A percentile compares a stretch with the other conserved stretches of the same genome.
Conservation (phyloP, 1,140 invertebrate species). For the Tetramorium parvispinum region DNA sequence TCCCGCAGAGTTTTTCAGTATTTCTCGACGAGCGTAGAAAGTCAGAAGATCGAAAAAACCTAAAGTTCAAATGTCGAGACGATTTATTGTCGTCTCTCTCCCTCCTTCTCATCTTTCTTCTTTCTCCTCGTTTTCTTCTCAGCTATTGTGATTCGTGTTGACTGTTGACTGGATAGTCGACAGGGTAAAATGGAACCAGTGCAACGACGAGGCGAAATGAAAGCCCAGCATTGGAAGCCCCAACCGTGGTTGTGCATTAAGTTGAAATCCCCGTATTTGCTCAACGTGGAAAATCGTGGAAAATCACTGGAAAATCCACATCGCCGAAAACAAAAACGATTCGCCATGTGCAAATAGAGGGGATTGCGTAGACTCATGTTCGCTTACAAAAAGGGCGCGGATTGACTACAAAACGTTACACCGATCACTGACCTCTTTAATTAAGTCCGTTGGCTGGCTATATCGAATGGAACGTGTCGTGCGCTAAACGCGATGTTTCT, state of each 20-base stretch:
- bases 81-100: slow-evolving; percentile 46
- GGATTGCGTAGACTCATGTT: slow-evolving; percentile 59
- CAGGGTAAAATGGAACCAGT: slow-evolving; percentile 57
- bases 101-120: slow-evolving; percentile 11
- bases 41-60: slow-evolving; percentile 14
- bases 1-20: slow-evolving; percentile 25
- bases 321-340: slow-evolving; percentile 55
- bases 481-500: not conserved
- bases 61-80: slow-evolving; percentile 52
- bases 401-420: slow-evolving; percentile 59
- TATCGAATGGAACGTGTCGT: not conserved
- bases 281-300: slow-evolving; percentile 61
- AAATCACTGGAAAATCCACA: slow-evolving; percentile 63
- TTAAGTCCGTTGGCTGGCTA: slow-evolving; percentile 31
- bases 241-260: slow-evolving; percentile 57
- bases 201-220: slow-evolving; percentile 53
- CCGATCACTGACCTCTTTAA: slow-evolving; percentile 53
- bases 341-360: slow-evolving; percentile 56
- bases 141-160: slow-evolving; percentile 61
- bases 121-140: slow-evolving; percentile 37
- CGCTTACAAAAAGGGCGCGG: slow-evolving; percentile 56
- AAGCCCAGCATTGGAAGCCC: slow-evolving; percentile 52
- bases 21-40: not conserved
- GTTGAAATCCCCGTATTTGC: slow-evolving; percentile 62
- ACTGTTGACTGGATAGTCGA: slow-evolving; percentile 67